Evolutionary conservation across 2,113 vertebrate genomes (phyloP), one percentile per base, ranked within the genome.

Genomic region (Dissostichus mawsoni): DNA sequence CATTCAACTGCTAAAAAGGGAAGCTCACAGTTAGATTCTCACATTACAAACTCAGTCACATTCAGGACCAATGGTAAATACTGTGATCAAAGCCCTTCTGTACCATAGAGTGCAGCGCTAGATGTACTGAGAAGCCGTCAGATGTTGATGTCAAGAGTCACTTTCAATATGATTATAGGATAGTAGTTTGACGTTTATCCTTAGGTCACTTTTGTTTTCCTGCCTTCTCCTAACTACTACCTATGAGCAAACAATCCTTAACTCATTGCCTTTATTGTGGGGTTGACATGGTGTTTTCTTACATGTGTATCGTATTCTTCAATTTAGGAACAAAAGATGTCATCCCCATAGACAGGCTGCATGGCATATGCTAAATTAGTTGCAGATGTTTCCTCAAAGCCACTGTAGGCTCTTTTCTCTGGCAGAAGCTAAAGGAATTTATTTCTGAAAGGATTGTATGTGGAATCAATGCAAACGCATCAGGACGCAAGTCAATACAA

Each of bases 21-120:
- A 20, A 3, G 5, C 18, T 23, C 5, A 56, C 17, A 45, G 78
- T 74, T 33, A 41, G 11, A 61, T 64, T 81, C 45, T 66, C n/a
- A 57, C 58, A 66, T 72, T 29, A 33, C 80, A 75, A 64, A 76
- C 71, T 53, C 64, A 76, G 33, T 51, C 61, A 71, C 76, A 88
- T 71, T 25, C 33, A 57, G 23, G 55, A 25, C 48, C 23, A 41
- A 64, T 2, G 23, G 74, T 82, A 85, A 85, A 89, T 29, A 89
- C 65, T 69, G 71, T 77, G 71, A 78, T 88, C 29, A 14, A 78
- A 79, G 74, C 59, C 11, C 50, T 20, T 69, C 59, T 84, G 66
- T 9, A 45, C 58, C 77, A 58, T 78, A 56, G n/a, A 78, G 74
- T 29, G 67, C 51, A 36, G 36, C 29, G 58, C 71, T 61, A 57